Conservation (phyloP, 2,113 vertebrate genomes). For the rat (Rattus norvegicus) region DNA sequence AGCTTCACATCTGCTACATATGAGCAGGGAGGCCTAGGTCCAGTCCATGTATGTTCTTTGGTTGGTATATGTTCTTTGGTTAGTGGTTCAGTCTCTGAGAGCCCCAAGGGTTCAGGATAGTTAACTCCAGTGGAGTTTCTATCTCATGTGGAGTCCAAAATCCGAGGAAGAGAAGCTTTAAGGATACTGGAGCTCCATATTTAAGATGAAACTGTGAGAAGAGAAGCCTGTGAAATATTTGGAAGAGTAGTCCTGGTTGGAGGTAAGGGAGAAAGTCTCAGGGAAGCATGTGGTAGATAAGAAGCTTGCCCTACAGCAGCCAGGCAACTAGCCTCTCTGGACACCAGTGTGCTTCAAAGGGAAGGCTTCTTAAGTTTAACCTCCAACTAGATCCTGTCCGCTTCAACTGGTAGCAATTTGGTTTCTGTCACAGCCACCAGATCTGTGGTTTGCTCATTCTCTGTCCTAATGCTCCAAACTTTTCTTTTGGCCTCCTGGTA, state of each 20-base stretch:
- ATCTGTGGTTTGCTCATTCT: background rate
- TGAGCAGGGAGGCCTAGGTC: no score
- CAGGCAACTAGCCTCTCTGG: background rate
- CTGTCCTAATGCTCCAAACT: background rate
- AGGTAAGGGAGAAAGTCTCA: background rate
- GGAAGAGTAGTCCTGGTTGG: background rate
- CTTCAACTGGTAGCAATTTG: background rate
- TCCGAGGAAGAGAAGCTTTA: background rate
- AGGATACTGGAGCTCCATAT: background rate
- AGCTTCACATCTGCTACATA: no score
- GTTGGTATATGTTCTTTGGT: no score
- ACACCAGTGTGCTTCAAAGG: no score
- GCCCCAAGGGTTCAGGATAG: no score
- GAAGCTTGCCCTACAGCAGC: background rate
- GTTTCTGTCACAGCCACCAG: background rate
- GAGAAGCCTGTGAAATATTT: background rate
- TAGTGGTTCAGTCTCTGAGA: no score
- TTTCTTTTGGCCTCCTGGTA: background rate
- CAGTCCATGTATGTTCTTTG: no score
- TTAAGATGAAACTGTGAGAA: background rate
- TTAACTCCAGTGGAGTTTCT: no score
- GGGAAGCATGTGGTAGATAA: background rate
- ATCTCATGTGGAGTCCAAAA: no score
- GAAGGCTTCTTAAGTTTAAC: background rate
- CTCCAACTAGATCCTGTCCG: background rate